Base-by-base conservation (phyloP, 2,113 vertebrate species). In the Podocnemis expansa region DNA sequence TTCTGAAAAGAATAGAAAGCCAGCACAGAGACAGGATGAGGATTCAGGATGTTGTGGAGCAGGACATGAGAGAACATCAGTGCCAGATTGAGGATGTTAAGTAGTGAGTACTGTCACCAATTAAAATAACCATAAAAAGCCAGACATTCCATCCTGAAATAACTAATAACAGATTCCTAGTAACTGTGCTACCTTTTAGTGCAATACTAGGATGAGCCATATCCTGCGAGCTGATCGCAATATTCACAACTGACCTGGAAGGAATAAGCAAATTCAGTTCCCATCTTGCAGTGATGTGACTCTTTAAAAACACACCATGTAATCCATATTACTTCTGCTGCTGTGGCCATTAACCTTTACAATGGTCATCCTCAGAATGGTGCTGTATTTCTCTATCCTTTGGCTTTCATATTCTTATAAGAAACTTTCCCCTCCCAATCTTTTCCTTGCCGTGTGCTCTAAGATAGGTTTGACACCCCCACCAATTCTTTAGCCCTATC, bases 41-140 rank as follows among this genome's bases (percentile, higher is more conserved):
- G 9, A 0, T 14, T 88, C 82, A 81, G 89, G 92, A 96, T 85
- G 85, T 81, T 27, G n/a, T 58, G 67, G 83, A 94, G 89, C 84
- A 85, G 92, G 93, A 91, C 49, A 85, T n/a, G 90, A 93, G 86
- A 94, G 85, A 91, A 89, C 54, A 38, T 91, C 47, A 2, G 82
- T 85, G 91, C 90, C 94, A 96, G 90, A 96, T 2, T 93, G 93
- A 97, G 78, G 5, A 80, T 2, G 80, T 96, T 86, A 87, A 91
- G 82, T 78, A 34, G 85, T 63, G 93, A 95, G 93, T 84, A 95
- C 95, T 96, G 95, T 95, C 96, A 96, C 90, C 95, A 96, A 96
- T 97, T 97, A 97, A 95, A 97, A 75, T 89, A 96, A 87, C 83
- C 88, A 94, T 95, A 96, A 95, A 96, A 95, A 96, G 45, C 87